A percentile compares a stretch with the other conserved stretches of the same genome.
Evolutionary conservation across 2,113 vertebrate species (phyloP).

Genomic region (Melanerpes formicivorus): DNA sequence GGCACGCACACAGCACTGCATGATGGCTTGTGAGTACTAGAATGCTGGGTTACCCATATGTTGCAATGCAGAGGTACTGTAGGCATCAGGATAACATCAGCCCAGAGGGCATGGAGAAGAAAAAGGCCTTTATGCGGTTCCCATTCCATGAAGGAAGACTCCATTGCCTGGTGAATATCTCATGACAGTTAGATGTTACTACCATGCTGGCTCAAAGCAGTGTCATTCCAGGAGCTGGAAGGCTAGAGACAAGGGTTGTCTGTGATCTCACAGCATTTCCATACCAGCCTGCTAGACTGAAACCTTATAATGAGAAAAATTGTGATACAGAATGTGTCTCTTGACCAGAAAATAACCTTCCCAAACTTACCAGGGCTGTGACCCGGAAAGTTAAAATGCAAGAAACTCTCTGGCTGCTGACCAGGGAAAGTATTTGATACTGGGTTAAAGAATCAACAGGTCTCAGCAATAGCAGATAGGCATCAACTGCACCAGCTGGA

Average conservation of each 20-base stretch:
- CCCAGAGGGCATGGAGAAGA: not conserved
- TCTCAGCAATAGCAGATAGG: not conserved
- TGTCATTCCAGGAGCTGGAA: not conserved
- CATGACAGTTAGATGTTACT: not conserved
- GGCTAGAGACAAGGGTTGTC: not conserved
- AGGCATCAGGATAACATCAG: not conserved
- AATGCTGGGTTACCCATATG: accelerated
- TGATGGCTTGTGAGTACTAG: not conserved
- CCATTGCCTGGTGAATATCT: slow-evolving; percentile 2
- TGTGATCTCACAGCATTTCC: not conserved
- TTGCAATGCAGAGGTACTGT: not conserved
- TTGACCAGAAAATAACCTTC: not conserved
- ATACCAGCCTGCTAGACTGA: not conserved
- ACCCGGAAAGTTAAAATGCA: not conserved
- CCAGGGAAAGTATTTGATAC: not conserved
- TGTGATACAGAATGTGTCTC: not conserved
- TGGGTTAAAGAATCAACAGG: not conserved
- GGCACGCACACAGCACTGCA: not conserved
- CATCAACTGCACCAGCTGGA: not conserved
- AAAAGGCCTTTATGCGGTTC: not conserved
- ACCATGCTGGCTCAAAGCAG: not conserved
- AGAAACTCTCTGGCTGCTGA: not conserved
- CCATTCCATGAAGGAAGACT: not conserved
- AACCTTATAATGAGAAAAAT: not conserved
- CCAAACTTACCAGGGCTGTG: not conserved